Evolutionary conservation across 2,113 vertebrate species (phyloP), one percentile per base, ranked within the genome.

Genomic region (Girardinichthys multiradiatus): DNA sequence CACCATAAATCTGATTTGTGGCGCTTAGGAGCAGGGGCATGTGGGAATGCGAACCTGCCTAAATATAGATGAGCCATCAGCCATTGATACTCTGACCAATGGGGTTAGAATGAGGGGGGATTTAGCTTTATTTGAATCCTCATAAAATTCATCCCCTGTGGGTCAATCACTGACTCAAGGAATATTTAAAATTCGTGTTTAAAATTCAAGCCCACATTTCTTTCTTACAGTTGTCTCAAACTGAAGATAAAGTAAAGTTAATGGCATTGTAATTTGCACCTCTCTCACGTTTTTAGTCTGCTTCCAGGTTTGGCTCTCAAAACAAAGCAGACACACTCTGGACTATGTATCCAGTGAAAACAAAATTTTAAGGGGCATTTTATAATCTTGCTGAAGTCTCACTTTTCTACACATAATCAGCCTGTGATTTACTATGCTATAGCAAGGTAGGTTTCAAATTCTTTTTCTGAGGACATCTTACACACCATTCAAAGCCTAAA

Each of bases 61-160:
- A 94, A 92, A 94, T 92, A 91, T 94, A 94, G 92, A 79, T 78
- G 80, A 84, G 88, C 85, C 81, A 87, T 86, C 84, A 84, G 91
- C 76, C 88, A 94, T 87, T 66, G 90, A 93, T 92, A 92, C 86
- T 80, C 83, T 87, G 82, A 87, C 89, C 85, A 88, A 77, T 79
- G 75, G 80, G 86, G 87, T 92, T 82, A 87, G 76, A 84, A 75
- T 79, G 73, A 87, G 82, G 84, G 91, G 89, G 88, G 76, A 85
- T 86, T 74, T 84, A 68, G 72, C n/a, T 91, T 92, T 85, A 90
- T 89, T 83, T 71, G 78, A 88, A 77, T 57, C 42, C 71, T 80
- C 65, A 67, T 84, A 68, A 89, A 89, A 84, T 79, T 39, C 48
- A 74, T 80, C 61, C 31, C 39, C 80, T 76, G 71, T 77, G 39